phyloP scores from a whole-genome alignment of 2,797 vertebrate species.

The Fratercula arctica region DNA sequence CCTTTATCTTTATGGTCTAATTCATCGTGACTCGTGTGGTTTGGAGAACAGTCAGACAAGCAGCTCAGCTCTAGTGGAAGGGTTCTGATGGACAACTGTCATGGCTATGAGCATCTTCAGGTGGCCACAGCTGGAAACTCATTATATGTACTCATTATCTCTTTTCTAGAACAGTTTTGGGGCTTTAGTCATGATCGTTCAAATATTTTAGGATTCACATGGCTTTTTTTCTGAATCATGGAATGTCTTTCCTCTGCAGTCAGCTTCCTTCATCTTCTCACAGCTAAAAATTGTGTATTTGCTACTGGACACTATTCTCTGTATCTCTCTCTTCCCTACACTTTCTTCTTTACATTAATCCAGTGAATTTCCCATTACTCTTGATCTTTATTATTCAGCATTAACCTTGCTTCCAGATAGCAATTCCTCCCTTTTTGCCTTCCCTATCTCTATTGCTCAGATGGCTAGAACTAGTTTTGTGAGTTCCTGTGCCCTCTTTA shows the following conservation, averaged over 20 bases:
- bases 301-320: background rate
- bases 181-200: background rate
- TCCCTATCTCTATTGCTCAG: background rate
- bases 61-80: background rate
- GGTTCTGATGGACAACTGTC: background rate
- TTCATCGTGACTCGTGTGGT: background rate
- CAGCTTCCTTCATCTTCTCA: background rate
- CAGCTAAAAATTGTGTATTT: background rate
- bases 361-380: background rate
- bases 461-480: background rate
- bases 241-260: background rate
- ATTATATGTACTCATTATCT: background rate
- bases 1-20: background rate
- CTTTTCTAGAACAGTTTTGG: background rate
- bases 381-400: background rate
- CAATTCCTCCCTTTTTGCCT: background rate
- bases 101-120: background rate
- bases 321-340: background rate
- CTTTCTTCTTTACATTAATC: background rate
- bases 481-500: background rate
- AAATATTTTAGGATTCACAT: background rate
- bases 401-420: slow-evolving; percentile 6
- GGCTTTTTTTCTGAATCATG: background rate
- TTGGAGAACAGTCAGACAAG: background rate
- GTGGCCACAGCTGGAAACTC: background rate